phyloP scores from a whole-genome alignment of 2,888 invertebrate genomes.

The Petrophora chlorosata region DNA sequence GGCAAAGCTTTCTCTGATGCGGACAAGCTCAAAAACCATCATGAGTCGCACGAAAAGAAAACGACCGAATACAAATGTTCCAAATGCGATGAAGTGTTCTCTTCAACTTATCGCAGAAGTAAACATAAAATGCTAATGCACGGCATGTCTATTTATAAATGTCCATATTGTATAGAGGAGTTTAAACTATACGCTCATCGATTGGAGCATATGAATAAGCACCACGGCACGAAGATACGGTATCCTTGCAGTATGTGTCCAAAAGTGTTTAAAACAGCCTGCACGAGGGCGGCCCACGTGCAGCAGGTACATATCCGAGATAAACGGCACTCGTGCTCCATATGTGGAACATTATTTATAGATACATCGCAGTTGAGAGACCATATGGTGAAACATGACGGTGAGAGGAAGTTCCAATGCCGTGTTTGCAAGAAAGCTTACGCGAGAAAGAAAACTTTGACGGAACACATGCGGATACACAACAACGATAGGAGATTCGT shows the following conservation, averaged over 20 bases:
- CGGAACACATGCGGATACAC: slow-evolving; percentile 44
- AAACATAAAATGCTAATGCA: slow-evolving; percentile 58
- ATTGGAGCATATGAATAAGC: slow-evolving; percentile 55
- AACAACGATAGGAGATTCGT: slow-evolving; percentile 33
- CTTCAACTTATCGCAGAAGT: slow-evolving; percentile 47
- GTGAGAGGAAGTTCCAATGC: slow-evolving; percentile 56
- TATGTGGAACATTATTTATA: not conserved
- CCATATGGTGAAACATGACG: slow-evolving; percentile 54
- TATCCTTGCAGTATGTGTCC: slow-evolving; percentile 67
- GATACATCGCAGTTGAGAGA: slow-evolving; percentile 16
- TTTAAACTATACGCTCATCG: slow-evolving; percentile 65
- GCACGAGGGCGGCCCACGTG: slow-evolving; percentile 59
- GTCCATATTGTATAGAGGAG: slow-evolving; percentile 56
- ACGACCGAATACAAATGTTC: slow-evolving; percentile 52
- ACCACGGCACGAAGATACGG: slow-evolving; percentile 60
- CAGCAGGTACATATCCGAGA: slow-evolving; percentile 5
- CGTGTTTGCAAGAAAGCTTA: slow-evolving; percentile 53
- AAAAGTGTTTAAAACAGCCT: slow-evolving; percentile 59
- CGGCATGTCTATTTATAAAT: slow-evolving; percentile 42
- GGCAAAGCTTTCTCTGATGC: slow-evolving; percentile 66
- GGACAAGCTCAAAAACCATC: slow-evolving; percentile 61
- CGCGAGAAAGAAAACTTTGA: slow-evolving; percentile 36
- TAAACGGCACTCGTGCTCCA: slow-evolving; percentile 1
- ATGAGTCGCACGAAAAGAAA: slow-evolving; percentile 37
- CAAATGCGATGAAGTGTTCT: slow-evolving; percentile 61